Evolutionary conservation across 2,797 vertebrate species (phyloP).

Genomic region (Echeneis naucrates): DNA sequence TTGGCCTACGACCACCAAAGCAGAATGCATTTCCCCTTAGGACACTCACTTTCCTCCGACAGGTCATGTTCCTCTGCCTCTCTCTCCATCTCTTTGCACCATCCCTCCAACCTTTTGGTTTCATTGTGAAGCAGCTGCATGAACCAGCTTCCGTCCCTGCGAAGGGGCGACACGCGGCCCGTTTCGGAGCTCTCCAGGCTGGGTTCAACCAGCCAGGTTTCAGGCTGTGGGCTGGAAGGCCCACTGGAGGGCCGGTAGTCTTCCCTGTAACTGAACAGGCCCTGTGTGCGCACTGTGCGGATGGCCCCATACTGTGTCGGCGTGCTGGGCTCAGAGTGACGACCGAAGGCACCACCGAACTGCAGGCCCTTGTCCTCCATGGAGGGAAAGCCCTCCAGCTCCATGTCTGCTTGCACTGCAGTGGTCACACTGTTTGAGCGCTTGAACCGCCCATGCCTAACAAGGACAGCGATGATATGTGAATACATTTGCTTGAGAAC

Average conservation of each 20-base stretch:
- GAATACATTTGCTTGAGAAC: background rate
- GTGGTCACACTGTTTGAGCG: conserved; percentile 98
- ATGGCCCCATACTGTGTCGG: conserved; percentile 97
- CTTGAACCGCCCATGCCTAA: conserved; percentile 96
- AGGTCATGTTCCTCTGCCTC: conserved; percentile 98
- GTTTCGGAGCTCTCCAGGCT: conserved; percentile 83
- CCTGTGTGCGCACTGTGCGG: conserved; percentile 97
- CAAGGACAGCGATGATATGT: background rate
- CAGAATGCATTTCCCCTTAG: conserved; percentile 54
- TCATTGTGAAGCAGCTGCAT: conserved; percentile 97
- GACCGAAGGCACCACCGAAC: conserved; percentile 95
- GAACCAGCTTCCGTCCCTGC: conserved; percentile 96
- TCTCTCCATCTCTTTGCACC: conserved; percentile 98
- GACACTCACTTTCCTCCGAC: conserved; percentile 94
- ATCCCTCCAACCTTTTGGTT: conserved; percentile 95
- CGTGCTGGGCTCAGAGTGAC: conserved; percentile 98
- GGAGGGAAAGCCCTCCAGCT: conserved; percentile 95
- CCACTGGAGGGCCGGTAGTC: conserved; percentile 94
- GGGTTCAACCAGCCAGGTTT: conserved; percentile 91
- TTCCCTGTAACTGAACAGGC: conserved; percentile 98
- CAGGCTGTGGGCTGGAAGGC: conserved; percentile 88
- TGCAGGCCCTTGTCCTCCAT: conserved; percentile 98
- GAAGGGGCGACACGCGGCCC: conserved; percentile 91
- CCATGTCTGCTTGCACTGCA: conserved; percentile 96
- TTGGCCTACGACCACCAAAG: conserved; percentile 16